Percentiles rank a stretch among this genome's conserved stretches.
phyloP scores from a whole-genome alignment of 1,140 invertebrate genomes.

The Dendrolimus punctatus region DNA sequence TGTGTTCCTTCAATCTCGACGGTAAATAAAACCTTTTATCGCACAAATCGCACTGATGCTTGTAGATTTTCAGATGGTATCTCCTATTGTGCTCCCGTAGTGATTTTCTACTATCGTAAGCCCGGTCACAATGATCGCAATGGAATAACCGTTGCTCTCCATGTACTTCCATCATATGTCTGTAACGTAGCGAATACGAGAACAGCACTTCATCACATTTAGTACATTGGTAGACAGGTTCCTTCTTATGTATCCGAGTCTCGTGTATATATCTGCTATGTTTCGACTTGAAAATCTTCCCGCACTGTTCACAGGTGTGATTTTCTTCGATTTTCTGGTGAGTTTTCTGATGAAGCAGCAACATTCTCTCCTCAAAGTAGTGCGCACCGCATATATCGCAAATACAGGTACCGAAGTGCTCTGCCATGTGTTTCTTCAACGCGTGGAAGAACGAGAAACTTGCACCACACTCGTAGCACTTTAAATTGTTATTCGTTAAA shows the following conservation, averaged over 20 bases:
- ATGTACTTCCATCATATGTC: constrained; percentile 51
- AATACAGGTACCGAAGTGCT: constrained; percentile 53
- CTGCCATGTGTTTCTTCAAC: constrained; percentile 56
- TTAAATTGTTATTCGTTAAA: constrained; percentile 28
- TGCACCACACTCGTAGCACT: constrained; percentile 33
- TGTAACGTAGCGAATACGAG: constrained; percentile 41
- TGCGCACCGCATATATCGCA: constrained; percentile 56
- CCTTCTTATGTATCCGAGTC: constrained; percentile 43
- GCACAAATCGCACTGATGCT: constrained; percentile 54
- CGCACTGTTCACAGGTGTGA: constrained; percentile 46
- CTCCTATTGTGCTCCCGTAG: constrained; percentile 46
- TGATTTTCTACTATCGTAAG: constrained; percentile 50
- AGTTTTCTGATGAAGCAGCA: constrained; percentile 42
- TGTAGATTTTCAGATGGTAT: constrained; percentile 48
- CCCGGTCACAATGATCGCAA: constrained; percentile 46
- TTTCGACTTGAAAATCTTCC: constrained; percentile 55
- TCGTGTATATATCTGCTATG: constrained; percentile 47
- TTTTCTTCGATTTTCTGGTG: constrained; percentile 34
- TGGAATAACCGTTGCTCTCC: constrained; percentile 40
- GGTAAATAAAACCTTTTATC: constrained; percentile 57
- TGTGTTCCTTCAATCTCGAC: constrained; percentile 46
- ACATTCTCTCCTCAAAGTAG: constrained; percentile 57
- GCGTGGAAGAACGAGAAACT: constrained; percentile 50
- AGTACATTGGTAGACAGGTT: constrained; percentile 45
- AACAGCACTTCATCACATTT: constrained; percentile 53